A percentile compares a stretch with the other conserved stretches of the same genome.
phyloP scores from a whole-genome alignment of 2,888 invertebrate genomes.

The Temnothorax ravouxi region DNA sequence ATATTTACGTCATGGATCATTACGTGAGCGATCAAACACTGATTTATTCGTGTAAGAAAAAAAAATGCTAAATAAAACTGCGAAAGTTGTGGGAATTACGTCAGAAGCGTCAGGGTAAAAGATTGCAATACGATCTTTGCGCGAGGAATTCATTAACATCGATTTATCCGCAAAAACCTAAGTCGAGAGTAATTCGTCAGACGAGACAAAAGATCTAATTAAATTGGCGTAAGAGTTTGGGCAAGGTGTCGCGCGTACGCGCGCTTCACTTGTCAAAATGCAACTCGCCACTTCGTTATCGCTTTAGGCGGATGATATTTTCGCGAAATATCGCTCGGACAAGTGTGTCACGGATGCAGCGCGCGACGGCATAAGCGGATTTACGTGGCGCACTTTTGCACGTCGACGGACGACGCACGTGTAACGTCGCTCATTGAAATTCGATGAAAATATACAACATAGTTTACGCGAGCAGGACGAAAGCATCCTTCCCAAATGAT shows the following conservation, averaged over 20 bases:
- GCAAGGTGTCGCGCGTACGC: not conserved
- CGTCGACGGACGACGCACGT: constrained; percentile 27
- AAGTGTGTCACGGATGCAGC: constrained; percentile 50
- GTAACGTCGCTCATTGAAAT: constrained; percentile 64
- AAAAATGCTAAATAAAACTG: not conserved
- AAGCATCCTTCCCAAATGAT: not conserved
- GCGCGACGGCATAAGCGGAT: constrained; percentile 69
- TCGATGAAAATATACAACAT: constrained; percentile 61
- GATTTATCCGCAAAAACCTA: not conserved
- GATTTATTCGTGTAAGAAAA: not conserved
- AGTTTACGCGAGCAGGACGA: constrained; percentile 12
- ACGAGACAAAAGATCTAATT: not conserved
- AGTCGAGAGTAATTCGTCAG: not conserved
- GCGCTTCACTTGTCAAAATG: constrained; percentile 14
- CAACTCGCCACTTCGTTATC: constrained; percentile 63
- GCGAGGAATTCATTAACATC: not conserved
- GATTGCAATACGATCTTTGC: not conserved
- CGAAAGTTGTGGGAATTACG: not conserved
- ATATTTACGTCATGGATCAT: not conserved
- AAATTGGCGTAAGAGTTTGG: constrained; percentile 13
- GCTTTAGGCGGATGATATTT: constrained; percentile 58
- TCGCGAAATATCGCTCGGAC: constrained; percentile 46
- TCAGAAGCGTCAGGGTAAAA: not conserved
- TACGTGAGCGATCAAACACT: not conserved
- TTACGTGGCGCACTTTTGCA: constrained; percentile 59